Evolutionary conservation across 2,113 vertebrate species (phyloP).

Genomic region (Lamprotornis superbus): DNA sequence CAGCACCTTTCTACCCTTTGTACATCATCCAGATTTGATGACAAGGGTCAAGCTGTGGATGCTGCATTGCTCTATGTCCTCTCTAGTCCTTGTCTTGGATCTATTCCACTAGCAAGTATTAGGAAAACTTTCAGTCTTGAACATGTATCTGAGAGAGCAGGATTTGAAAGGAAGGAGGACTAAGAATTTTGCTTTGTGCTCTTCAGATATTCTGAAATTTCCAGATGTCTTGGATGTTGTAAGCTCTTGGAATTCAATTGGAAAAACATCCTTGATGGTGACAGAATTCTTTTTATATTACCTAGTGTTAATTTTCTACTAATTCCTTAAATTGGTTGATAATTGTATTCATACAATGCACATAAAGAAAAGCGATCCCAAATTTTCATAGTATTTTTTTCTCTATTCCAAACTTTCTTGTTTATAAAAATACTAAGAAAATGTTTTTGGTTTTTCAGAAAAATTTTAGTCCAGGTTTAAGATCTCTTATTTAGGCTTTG

Average conservation of each 20-base stretch:
- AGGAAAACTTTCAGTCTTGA: neutral
- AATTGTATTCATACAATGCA: neutral
- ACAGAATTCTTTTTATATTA: neutral
- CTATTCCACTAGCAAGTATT: neutral
- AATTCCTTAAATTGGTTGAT: neutral
- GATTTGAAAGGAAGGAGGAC: neutral
- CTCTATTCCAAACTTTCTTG: neutral
- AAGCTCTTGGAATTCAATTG: neutral
- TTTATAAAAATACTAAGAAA: neutral
- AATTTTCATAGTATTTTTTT: neutral
- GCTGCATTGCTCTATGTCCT: accelerated
- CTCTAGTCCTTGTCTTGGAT: neutral
- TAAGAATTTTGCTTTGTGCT: neutral
- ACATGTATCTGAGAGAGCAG: accelerated
- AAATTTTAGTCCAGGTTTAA: neutral
- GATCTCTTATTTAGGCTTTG: neutral
- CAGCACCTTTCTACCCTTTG: neutral
- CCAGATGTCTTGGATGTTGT: neutral
- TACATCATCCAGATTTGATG: accelerated
- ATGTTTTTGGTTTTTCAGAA: neutral
- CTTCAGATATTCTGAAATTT: neutral
- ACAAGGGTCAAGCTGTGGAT: neutral
- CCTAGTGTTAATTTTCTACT: neutral
- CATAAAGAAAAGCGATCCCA: neutral
- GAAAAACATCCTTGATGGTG: neutral